Evolutionary conservation across 2,888 invertebrate genomes (phyloP), one percentile per base, ranked within the genome.

Genomic region (Drosophila suboccidentalis): DNA sequence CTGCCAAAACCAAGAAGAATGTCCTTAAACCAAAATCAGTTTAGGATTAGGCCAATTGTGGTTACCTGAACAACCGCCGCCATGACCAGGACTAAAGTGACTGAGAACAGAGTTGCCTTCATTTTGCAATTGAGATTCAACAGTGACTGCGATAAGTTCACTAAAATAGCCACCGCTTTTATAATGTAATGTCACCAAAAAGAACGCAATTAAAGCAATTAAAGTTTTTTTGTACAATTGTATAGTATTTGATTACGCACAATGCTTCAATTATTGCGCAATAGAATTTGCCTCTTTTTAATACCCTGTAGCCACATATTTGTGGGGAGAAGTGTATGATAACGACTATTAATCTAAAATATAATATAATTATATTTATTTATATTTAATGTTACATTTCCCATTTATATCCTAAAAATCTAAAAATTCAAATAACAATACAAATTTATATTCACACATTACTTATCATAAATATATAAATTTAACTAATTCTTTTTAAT

Each of bases 161-260:
- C 10, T 22, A 13, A 26, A 38, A 39, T 5, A 15, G 38, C 32
- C 26, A 8, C n/a, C 5, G 68, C 53, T 78, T 87, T 82, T 85
- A 85, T 85, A 77, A 8, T 29, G 29, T 29, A 26, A 26, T 26
- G 43, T 38, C 64, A 22, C 34, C 15, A 11, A n/a, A 32, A 6
- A 17, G 29, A 15, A 49, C 39, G 70, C 71, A 78, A 88, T 85
- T 85, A 78, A 59, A 67, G 75, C 83, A 88, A 90, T 90, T 88
- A 75, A 59, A 66, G 63, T 71, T 64, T 71, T 64, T 76, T 80
- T 71, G 60, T 22, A 22, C 57, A 38, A 55, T 49, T 55, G 13
- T 34, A 34, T 55, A 43, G 10, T 64, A 84, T 84, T 78, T 87
- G 73, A 83, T 83, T 87, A 87, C 76, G 78, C 88, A 84, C 82